These are phyloP conservation scores for Zygothrica quintamaculata DNA, from an alignment of 2,888 invertebrate species.

Conservation along the genomic window DNA sequence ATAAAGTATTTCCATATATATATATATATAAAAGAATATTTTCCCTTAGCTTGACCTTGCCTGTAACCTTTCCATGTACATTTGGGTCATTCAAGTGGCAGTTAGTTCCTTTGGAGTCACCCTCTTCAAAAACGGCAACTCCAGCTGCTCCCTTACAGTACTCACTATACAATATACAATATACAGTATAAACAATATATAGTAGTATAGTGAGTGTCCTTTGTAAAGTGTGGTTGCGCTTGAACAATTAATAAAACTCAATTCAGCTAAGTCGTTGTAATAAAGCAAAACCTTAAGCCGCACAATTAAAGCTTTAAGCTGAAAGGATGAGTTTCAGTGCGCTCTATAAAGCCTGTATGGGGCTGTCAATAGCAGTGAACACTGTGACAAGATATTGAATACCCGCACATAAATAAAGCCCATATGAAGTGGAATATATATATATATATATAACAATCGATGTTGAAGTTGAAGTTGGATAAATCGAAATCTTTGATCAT, in stretches of 20 bases:
- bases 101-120: conserved; percentile 19
- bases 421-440: conserved; percentile 35
- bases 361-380: conserved; percentile 50
- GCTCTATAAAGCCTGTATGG: neutral
- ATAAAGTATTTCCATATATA: neutral
- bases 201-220: no score
- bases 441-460: no score
- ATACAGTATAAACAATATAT: no score
- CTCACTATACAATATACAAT: no score
- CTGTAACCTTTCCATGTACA: conserved; percentile 37
- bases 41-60: conserved; percentile 51
- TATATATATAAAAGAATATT: no score
- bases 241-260: conserved; percentile 74
- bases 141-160: conserved; percentile 6
- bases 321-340: neutral
- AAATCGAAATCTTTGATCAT: conserved; percentile 62
- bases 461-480: conserved; percentile 20
- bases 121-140: conserved; percentile 42
- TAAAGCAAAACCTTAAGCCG: conserved; percentile 73
- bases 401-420: conserved; percentile 36
- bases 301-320: conserved; percentile 70
- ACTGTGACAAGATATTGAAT: conserved; percentile 58
- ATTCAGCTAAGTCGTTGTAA: conserved; percentile 59
- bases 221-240: no score
- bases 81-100: conserved; percentile 36